Percentiles rank a stretch among this genome's conserved stretches.
phyloP scores from a whole-genome alignment of 1,140 invertebrate genomes.

The Ips nitidus region DNA sequence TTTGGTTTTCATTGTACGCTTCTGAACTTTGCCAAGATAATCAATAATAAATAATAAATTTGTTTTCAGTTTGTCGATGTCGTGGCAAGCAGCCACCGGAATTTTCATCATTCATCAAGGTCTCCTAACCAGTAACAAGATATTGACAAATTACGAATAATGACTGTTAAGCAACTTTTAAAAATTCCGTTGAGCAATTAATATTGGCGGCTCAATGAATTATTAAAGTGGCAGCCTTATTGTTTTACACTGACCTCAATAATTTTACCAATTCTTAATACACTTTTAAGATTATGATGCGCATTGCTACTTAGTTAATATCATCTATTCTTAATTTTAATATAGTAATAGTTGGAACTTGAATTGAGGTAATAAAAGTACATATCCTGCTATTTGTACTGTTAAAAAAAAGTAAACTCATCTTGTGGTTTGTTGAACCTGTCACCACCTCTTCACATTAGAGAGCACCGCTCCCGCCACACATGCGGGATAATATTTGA shows the following conservation, averaged over 20 bases:
- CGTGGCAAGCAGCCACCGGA: not conserved
- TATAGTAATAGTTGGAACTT: too few relatives aligned
- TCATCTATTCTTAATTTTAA: too few relatives aligned
- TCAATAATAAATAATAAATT: too few relatives aligned
- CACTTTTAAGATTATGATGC: too few relatives aligned
- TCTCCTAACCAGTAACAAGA: not conserved
- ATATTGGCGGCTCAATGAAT: not conserved
- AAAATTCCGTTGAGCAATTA: not conserved
- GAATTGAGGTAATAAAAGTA: too few relatives aligned
- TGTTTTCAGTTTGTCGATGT: not conserved
- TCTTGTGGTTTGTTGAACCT: constrained; percentile 15
- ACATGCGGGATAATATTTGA: constrained; percentile 34
- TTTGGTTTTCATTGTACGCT: too few relatives aligned
- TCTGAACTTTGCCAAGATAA: too few relatives aligned
- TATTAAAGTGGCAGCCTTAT: not conserved
- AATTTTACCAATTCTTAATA: too few relatives aligned
- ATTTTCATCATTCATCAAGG: constrained; percentile 11
- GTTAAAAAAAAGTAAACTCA: constrained; percentile 6
- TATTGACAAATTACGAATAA: constrained; percentile 11
- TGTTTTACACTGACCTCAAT: too few relatives aligned
- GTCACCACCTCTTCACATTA: constrained; percentile 23
- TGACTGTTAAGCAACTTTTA: not conserved
- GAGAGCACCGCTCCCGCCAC: constrained; percentile 20
- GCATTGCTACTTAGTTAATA: too few relatives aligned
- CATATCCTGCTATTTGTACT: not conserved